Conservation (phyloP, 2,113 vertebrate species). For the Tonatia bakeri region DNA sequence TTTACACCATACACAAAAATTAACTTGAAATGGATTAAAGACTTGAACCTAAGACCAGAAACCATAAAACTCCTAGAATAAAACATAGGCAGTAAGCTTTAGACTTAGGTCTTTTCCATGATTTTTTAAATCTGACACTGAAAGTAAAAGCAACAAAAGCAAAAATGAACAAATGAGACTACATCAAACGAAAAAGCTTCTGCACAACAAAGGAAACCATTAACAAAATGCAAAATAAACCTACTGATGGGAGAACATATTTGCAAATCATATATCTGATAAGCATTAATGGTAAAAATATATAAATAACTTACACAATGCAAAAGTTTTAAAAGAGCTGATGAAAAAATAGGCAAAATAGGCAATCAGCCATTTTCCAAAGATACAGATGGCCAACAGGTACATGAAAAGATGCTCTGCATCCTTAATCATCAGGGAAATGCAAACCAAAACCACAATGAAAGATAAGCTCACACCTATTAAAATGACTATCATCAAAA, state of each 20-base stretch:
- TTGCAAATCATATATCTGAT: neutral
- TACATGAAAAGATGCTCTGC: neutral
- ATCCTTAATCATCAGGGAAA: neutral
- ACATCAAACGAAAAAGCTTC: neutral
- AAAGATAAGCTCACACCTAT: neutral
- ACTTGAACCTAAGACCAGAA: neutral
- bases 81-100: neutral
- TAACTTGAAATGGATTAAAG: neutral
- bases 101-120: neutral
- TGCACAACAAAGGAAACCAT: neutral
- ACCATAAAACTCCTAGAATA: neutral
- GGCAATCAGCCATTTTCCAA: neutral
- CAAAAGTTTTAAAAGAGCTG: neutral
- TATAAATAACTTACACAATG: neutral
- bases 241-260: neutral
- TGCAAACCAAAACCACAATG: neutral
- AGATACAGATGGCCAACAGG: neutral
- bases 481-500: neutral
- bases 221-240: neutral
- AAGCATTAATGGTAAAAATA: neutral
- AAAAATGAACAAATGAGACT: neutral
- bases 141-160: neutral
- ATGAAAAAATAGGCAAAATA: neutral
- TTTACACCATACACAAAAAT: neutral
- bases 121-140: neutral